Base-by-base conservation (phyloP, 1,140 invertebrate genomes). In the Zaprionus taronus region DNA sequence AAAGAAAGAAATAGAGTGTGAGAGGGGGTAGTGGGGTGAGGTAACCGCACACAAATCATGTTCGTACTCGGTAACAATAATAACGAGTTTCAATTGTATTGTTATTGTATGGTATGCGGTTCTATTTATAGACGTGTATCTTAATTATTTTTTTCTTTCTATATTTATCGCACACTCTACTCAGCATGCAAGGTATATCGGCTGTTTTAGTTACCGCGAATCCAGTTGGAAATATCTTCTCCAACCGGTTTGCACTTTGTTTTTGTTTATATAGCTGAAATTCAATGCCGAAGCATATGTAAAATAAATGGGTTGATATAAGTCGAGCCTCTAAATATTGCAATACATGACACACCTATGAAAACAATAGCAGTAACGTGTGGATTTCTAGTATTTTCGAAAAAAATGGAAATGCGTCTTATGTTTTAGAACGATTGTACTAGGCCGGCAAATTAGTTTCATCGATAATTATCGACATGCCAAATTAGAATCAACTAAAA, bases 301-400 rank as follows among this genome's bases (percentile, higher is more conserved):
- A 56, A 56, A 58, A n/a, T 66, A 17, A 49, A 26, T 24, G n/a
- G 1, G 7, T 24, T 58, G 55, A 14, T 26, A 55, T 20, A 14
- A 26, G 79, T 49, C 80, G 76, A 83, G 80, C 77, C 72, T 62
- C 81, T 80, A 24, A 20, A 58, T 20, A 22, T 36, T n/a, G 31
- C n/a, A 5, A 20, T 31, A 11, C 28, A 11, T 28, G 65, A 49
- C 55, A 47, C 55, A 58, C n/a, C 53, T 47, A 49, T 12, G 11
- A 51, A 51, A 51, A 51, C 20, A 51, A 51, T 14, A 51, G 7
- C 28, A 31, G 5, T 20, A 24, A 51, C 6, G 9, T 14, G 17
- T 24, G 11, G 1, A 24, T 51, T 51, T 51, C 20, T 51, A 51
- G 47, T 51, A 51, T 20, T 24, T 51, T 51, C 47, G 17, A 49